Conservation (phyloP, 2,888 invertebrate genomes). For the Xanthia icteritia region DNA sequence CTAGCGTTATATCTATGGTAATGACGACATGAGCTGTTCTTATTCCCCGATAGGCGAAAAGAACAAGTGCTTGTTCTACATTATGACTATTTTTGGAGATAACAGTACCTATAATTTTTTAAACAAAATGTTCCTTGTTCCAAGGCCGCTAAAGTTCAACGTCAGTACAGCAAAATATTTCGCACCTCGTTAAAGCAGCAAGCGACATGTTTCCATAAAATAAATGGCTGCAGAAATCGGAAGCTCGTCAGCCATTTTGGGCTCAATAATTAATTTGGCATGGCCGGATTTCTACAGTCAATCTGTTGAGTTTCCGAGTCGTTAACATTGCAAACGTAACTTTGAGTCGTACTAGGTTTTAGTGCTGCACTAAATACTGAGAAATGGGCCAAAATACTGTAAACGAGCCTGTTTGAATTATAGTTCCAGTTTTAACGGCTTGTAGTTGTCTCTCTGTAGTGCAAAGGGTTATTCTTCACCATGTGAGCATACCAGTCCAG, state of each 20-base stretch:
- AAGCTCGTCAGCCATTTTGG: background rate
- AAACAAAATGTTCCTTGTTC: background rate
- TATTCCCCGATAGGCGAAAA: background rate
- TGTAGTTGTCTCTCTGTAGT: too few relatives aligned
- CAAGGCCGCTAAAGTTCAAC: background rate
- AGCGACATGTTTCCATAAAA: background rate
- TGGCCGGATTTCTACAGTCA: slow-evolving; percentile 18
- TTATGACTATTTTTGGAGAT: background rate
- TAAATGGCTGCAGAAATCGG: background rate
- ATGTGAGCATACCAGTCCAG: background rate
- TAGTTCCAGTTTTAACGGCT: background rate
- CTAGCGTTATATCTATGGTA: too few relatives aligned
- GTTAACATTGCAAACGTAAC: slow-evolving; percentile 30
- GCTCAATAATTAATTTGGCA: slow-evolving; percentile 32
- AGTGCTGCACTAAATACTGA: background rate
- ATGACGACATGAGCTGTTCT: background rate
- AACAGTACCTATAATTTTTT: background rate
- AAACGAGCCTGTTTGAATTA: background rate
- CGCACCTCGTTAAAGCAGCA: background rate
- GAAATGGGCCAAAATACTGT: background rate
- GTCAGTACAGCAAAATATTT: background rate
- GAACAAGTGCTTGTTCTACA: background rate
- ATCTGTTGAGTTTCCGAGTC: slow-evolving; percentile 21
- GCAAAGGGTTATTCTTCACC: background rate
- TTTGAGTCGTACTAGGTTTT: slow-evolving; percentile 5